Evolutionary conservation across 2,113 vertebrate species (phyloP).

Genomic region (Pedetes capensis): DNA sequence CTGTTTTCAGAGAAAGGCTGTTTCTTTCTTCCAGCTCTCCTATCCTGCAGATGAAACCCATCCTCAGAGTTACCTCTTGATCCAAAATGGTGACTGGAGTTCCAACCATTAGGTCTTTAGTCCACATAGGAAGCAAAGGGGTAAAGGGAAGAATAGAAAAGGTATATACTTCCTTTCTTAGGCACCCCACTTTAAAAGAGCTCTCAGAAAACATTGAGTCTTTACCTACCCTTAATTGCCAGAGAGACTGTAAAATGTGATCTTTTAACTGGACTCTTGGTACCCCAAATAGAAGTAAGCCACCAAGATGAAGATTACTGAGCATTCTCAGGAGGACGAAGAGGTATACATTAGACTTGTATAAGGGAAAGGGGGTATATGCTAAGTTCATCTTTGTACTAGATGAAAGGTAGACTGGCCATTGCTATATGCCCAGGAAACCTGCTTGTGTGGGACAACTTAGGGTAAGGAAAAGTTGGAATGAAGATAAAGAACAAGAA

Average conservation of each 20-base stretch:
- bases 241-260: not conserved
- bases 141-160: not conserved
- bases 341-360: not conserved
- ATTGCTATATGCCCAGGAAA: not conserved
- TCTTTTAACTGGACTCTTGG: not conserved
- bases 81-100: not conserved
- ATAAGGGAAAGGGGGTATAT: not conserved
- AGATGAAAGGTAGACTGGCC: not conserved
- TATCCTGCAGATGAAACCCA: not conserved
- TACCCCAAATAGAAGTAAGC: not conserved
- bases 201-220: not conserved
- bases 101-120: not conserved
- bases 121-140: not conserved
- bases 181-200: not conserved
- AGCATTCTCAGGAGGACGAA: not conserved
- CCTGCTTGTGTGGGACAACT: not conserved
- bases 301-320: not conserved
- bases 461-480: not conserved
- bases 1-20: not conserved
- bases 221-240: not conserved
- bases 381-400: not conserved
- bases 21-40: not conserved
- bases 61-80: not conserved
- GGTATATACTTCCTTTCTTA: not conserved
- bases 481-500: not conserved